Base-by-base conservation (phyloP, 2,888 invertebrate genomes). In the Cephalotes varians region DNA sequence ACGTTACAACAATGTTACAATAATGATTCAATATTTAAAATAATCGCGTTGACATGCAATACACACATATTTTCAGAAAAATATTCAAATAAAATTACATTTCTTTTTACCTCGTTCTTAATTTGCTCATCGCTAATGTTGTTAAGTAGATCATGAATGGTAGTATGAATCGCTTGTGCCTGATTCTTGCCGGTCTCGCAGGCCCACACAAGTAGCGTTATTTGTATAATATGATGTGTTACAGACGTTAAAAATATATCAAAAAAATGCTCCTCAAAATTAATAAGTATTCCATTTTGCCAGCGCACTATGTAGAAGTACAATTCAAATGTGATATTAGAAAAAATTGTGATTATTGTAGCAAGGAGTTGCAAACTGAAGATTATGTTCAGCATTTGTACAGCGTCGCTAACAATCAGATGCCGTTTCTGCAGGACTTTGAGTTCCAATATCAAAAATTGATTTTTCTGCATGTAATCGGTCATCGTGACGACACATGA, bases 171-270 rank as follows among this genome's bases (percentile, higher is more conserved):
- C n/a, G 34, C 10, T 34, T 34, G n/a, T 5, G 60, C 60, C 2
- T 60, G n/a, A 60, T 60, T 60, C 2, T 60, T 60, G 34, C 60
- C n/a, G 10, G 60, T 34, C 10, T 60, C 60, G 34, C 60, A 60
- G 2, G n/a, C n/a, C 60, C 60, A 60, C 1, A 34, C 60, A 34
- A 60, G 31, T 34, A 34, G 6, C 0, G 5, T 2, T 9, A 60
- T 10, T 60, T n/a, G 15, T n/a, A 10, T 10, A 31, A 1, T 0
- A 2, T 9, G 0, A 60, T 34, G 0, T 5, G n/a, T 9, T 1
- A 34, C 3, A 6, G 0, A 2, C 1, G 1, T 0, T n/a, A 60
- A 1, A n/a, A 34, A 34, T n/a, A 10, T 10, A 2, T 51, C 21
- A 21, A 21, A 9, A 9, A 10, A 21, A 2, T 21, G 9, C 2